These are phyloP conservation scores for Aphidius colemani DNA, from an alignment of 2,888 invertebrate species.

Conservation along the genomic window DNA sequence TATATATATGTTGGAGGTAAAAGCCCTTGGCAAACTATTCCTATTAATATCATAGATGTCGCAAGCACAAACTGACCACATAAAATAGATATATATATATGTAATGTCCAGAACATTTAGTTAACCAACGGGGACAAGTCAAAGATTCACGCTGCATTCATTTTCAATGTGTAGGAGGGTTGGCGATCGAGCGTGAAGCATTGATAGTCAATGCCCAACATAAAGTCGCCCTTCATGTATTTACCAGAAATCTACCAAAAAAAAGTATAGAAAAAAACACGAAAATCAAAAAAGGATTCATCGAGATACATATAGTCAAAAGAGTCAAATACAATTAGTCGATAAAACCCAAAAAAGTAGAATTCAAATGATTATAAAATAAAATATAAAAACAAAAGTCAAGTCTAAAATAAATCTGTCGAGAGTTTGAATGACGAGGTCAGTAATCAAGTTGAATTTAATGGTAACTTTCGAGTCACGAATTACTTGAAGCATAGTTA, in stretches of 20 bases:
- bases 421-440: conserved; percentile 13
- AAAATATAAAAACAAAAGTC: neutral
- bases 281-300: neutral
- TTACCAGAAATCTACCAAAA: neutral
- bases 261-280: neutral
- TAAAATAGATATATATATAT: too few relatives aligned
- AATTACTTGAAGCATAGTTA: too few relatives aligned
- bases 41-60: conserved; percentile 42
- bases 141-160: conserved; percentile 18
- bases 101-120: too few relatives aligned
- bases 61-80: conserved; percentile 43
- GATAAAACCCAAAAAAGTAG: neutral
- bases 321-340: too few relatives aligned
- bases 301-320: neutral
- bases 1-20: too few relatives aligned
- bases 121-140: conserved; percentile 6
- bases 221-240: neutral
- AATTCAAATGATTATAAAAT: neutral
- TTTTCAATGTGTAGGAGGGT: conserved; percentile 31
- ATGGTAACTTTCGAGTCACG: conserved; percentile 5
- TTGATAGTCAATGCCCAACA: conserved; percentile 42
- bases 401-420: neutral
- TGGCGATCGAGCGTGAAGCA: conserved; percentile 50
- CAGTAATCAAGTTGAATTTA: conserved; percentile 9
- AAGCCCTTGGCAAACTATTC: conserved; percentile 36